Percentiles rank a stretch among this genome's conserved stretches.
Conservation (phyloP, 2,797 vertebrate species). For the Picus viridis region DNA sequence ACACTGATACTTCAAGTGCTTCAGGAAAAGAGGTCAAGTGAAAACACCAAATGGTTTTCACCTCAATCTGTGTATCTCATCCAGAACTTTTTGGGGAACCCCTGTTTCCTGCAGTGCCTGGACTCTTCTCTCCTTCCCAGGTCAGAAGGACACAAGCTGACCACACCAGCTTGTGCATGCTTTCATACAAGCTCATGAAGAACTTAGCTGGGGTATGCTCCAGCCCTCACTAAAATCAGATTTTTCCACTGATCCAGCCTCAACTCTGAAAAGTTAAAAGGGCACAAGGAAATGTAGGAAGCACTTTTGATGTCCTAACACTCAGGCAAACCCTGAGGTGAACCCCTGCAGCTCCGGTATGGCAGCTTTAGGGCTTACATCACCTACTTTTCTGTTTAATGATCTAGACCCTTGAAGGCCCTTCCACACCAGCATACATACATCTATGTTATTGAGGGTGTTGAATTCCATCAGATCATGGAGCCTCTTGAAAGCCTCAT, state of each 20-base stretch:
- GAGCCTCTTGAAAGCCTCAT: conserved; percentile 90
- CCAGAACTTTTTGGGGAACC: neutral
- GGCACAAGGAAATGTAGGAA: neutral
- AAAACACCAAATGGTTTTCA: neutral
- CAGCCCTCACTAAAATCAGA: neutral
- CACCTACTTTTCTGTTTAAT: neutral
- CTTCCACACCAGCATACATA: conserved; percentile 67
- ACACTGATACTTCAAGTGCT: neutral
- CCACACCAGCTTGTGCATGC: neutral
- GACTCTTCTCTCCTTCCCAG: neutral
- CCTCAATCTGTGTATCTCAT: neutral
- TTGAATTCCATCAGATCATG: conserved; percentile 99
- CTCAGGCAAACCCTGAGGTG: neutral
- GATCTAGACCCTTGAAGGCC: neutral
- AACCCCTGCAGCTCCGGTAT: neutral
- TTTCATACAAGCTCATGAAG: neutral
- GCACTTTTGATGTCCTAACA: neutral
- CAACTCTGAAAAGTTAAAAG: neutral
- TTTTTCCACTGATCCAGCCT: neutral
- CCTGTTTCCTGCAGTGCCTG: neutral
- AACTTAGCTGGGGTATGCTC: neutral
- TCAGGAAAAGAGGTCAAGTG: neutral
- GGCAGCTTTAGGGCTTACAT: neutral
- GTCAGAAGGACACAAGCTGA: neutral
- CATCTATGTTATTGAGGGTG: conserved; percentile 95